Evolutionary conservation across 2,888 invertebrate species (phyloP).

Genomic region (Conus canariensis): DNA sequence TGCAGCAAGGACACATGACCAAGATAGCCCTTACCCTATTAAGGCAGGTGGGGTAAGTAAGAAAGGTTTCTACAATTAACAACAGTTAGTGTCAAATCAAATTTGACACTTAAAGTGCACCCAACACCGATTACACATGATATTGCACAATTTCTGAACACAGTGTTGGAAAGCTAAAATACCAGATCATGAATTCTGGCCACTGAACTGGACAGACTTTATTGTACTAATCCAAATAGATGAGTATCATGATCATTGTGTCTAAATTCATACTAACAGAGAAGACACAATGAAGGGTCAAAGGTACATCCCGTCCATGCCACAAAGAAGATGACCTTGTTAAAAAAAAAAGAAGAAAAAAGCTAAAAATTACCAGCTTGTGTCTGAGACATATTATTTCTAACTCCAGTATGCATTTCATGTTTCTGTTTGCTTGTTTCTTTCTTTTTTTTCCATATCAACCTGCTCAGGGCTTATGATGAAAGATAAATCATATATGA

Average conservation of each 20-base stretch:
- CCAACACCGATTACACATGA: background rate
- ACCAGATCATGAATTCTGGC: background rate
- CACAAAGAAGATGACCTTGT: too few relatives aligned
- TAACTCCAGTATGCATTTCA: too few relatives aligned
- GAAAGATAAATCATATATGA: too few relatives aligned
- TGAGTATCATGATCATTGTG: slow-evolving; percentile 23
- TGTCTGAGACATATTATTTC: too few relatives aligned
- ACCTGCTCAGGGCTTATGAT: too few relatives aligned
- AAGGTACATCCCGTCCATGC: background rate
- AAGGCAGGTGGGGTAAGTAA: background rate
- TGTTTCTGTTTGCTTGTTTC: too few relatives aligned
- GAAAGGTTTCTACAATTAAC: background rate
- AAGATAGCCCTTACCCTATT: background rate
- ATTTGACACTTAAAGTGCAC: background rate
- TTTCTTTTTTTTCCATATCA: too few relatives aligned
- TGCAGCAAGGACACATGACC: background rate
- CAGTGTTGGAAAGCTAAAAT: background rate
- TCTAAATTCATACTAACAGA: background rate
- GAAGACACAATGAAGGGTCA: background rate
- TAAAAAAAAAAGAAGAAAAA: too few relatives aligned
- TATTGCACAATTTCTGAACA: slow-evolving; percentile 24
- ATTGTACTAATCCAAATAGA: background rate
- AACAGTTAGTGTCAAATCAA: background rate
- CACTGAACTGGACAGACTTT: background rate
- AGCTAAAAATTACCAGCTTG: too few relatives aligned